Percentiles rank a stretch among this genome's conserved stretches.
Evolutionary conservation across 2,888 invertebrate genomes (phyloP).

Genomic region (Mythimna ferrago): DNA sequence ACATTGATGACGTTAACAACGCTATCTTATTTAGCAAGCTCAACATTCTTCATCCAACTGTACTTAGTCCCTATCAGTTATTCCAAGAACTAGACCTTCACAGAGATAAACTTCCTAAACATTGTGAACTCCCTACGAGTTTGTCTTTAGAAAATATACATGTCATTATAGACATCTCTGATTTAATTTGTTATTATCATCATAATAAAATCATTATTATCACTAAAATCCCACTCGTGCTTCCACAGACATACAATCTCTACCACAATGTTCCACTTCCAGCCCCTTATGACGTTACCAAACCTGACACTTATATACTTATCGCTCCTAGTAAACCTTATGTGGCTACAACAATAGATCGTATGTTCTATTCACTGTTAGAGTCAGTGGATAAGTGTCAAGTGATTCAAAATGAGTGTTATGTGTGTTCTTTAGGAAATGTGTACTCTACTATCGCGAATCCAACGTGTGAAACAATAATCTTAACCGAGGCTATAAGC

Average conservation of each 20-base stretch:
- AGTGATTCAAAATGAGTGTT: constrained; percentile 13
- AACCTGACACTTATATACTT: too few relatives aligned
- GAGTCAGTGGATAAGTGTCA: constrained; percentile 5
- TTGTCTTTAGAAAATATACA: constrained; percentile 12
- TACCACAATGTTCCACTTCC: too few relatives aligned
- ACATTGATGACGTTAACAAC: constrained; percentile 16
- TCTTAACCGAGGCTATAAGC: constrained; percentile 4
- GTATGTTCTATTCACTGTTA: not conserved
- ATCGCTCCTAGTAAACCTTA: constrained; percentile 9
- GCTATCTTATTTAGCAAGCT: constrained; percentile 16
- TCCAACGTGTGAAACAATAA: too few relatives aligned
- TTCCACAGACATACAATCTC: too few relatives aligned
- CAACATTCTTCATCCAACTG: not conserved
- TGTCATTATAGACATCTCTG: not conserved
- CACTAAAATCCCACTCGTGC: too few relatives aligned
- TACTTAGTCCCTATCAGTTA: too few relatives aligned
- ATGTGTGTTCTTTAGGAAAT: constrained; percentile 11
- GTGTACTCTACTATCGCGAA: constrained; percentile 8
- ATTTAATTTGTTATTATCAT: too few relatives aligned
- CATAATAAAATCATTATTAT: too few relatives aligned
- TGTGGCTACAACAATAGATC: not conserved
- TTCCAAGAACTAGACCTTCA: too few relatives aligned
- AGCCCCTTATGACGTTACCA: too few relatives aligned
- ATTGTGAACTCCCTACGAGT: constrained; percentile 5
- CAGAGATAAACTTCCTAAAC: not conserved